Evolutionary conservation across 2,888 invertebrate species (phyloP).

Genomic region (Antheraea yamamai): DNA sequence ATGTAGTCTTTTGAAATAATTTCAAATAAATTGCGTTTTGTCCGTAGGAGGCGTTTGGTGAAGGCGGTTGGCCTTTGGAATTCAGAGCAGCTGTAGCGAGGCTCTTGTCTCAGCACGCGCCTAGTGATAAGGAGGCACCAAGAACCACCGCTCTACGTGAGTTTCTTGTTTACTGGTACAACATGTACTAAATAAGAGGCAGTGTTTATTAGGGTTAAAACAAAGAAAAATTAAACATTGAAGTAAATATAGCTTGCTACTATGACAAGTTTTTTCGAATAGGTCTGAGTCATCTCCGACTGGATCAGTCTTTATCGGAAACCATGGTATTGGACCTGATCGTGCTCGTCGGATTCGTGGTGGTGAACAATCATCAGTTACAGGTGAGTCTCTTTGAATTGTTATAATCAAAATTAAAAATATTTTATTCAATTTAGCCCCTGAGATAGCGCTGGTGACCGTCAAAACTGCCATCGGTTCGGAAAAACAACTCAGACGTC

Average conservation of each 20-base stretch:
- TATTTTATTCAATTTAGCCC: no score
- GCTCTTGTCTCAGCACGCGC: slow-evolving; percentile 86
- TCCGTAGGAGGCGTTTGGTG: slow-evolving; percentile 88
- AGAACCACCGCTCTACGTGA: slow-evolving; percentile 75
- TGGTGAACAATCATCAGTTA: slow-evolving; percentile 85
- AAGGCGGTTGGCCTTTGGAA: slow-evolving; percentile 92
- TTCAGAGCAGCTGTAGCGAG: slow-evolving; percentile 93
- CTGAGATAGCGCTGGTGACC: no score
- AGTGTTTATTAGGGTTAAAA: no score
- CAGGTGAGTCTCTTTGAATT: slow-evolving; percentile 52
- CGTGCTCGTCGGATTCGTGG: slow-evolving; percentile 91
- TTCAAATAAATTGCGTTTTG: slow-evolving; percentile 24
- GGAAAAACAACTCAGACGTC: no score
- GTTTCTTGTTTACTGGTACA: slow-evolving; percentile 36
- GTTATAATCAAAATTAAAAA: neutral
- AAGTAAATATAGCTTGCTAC: neutral
- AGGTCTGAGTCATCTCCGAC: slow-evolving; percentile 56
- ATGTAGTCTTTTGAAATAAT: no score
- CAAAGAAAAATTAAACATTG: no score
- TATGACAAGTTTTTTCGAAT: neutral
- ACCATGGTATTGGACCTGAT: slow-evolving; percentile 90
- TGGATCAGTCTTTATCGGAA: slow-evolving; percentile 80
- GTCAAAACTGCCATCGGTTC: no score
- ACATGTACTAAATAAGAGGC: no score
- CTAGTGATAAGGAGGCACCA: slow-evolving; percentile 72